Percentiles rank a stretch among this genome's conserved stretches.
phyloP scores from a whole-genome alignment of 2,888 invertebrate genomes.

The Platerodrilus igneus region DNA sequence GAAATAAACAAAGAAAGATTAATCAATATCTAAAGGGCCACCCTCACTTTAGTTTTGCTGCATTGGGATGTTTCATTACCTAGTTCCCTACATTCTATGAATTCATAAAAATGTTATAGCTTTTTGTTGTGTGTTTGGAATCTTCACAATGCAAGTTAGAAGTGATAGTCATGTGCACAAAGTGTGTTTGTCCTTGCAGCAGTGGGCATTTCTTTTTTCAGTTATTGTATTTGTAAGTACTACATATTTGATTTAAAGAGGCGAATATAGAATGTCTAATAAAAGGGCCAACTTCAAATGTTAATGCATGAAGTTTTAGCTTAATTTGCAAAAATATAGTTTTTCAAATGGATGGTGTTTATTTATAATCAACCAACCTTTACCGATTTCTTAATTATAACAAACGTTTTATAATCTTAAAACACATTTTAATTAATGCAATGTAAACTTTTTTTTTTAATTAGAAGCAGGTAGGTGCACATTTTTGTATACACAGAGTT shows the following conservation, averaged over 20 bases:
- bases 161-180: slow-evolving; percentile 18
- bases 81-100: slow-evolving; percentile 2
- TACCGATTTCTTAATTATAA: too few species aligned
- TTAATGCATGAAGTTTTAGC: too few species aligned
- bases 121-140: neutral
- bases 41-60: slow-evolving; percentile 13
- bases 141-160: slow-evolving; percentile 15
- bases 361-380: too few species aligned
- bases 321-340: too few species aligned
- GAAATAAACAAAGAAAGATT: too few species aligned
- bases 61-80: slow-evolving; percentile 12
- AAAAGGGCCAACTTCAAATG: too few species aligned
- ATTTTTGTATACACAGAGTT: too few species aligned
- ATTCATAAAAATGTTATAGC: slow-evolving; percentile 1
- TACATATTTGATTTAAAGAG: neutral
- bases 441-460: too few species aligned
- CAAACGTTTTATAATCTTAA: too few species aligned
- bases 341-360: too few species aligned
- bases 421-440: too few species aligned
- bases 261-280: neutral
- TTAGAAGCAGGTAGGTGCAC: too few species aligned
- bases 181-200: slow-evolving; percentile 31
- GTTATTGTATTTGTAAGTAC: slow-evolving; percentile 37
- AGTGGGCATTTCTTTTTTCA: slow-evolving; percentile 34
- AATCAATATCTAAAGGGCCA: slow-evolving; percentile 7